Percentiles rank a stretch among this genome's conserved stretches.
phyloP scores from a whole-genome alignment of 1,140 invertebrate species.

The Papilio polyxenes region DNA sequence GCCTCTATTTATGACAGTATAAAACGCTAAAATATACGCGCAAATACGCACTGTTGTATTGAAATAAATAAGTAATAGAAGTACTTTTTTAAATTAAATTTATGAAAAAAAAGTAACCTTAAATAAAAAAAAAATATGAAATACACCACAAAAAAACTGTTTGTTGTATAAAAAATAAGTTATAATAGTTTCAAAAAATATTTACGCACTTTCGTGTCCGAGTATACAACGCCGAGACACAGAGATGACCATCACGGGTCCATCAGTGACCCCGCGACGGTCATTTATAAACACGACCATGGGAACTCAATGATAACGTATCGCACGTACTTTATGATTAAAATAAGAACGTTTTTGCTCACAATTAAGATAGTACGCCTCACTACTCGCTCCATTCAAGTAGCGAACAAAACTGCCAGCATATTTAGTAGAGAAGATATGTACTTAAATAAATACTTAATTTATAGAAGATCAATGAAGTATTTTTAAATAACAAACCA shows the following conservation, averaged over 20 bases:
- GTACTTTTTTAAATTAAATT: too few species aligned
- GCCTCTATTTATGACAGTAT: too few species aligned
- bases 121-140: too few species aligned
- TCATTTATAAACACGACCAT: slow-evolving; percentile 74
- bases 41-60: too few species aligned
- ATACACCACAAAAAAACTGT: not conserved
- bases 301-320: slow-evolving; percentile 71
- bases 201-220: not conserved
- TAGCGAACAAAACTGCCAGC: not conserved
- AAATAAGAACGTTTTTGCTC: slow-evolving; percentile 63
- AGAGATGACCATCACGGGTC: slow-evolving; percentile 67
- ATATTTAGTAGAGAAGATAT: not conserved
- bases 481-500: too few species aligned
- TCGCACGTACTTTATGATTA: slow-evolving; percentile 72
- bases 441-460: not conserved
- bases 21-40: too few species aligned
- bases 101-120: too few species aligned
- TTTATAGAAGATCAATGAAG: too few species aligned
- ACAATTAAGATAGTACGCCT: slow-evolving; percentile 58
- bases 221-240: slow-evolving; percentile 43
- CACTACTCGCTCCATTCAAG: slow-evolving; percentile 17
- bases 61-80: too few species aligned
- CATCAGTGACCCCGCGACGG: slow-evolving; percentile 68
- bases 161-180: not conserved
- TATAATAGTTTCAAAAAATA: not conserved